A percentile compares a stretch with the other conserved stretches of the same genome.
phyloP scores from a whole-genome alignment of 2,113 vertebrate genomes.

The Aspidoscelis tigris region DNA sequence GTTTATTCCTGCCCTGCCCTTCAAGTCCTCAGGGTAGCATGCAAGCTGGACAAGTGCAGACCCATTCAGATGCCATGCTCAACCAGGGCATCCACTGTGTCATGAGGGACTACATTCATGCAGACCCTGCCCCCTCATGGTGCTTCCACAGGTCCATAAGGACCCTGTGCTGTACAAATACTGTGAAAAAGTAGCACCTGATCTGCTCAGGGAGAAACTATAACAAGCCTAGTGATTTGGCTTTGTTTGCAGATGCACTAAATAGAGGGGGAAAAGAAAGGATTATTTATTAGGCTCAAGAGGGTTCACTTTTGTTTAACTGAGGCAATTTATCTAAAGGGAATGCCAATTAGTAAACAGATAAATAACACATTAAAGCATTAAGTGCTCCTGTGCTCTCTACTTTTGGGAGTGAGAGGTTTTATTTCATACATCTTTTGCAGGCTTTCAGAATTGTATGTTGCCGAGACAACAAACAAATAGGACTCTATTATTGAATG shows the following conservation, averaged over 20 bases:
- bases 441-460: conserved; percentile 42
- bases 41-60: too few relatives aligned
- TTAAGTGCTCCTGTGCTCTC: conserved; percentile 42
- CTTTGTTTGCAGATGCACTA: neutral
- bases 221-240: neutral
- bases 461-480: neutral
- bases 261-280: conserved; percentile 32
- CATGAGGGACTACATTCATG: too few relatives aligned
- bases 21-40: too few relatives aligned
- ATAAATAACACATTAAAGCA: conserved; percentile 48
- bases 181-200: neutral
- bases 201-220: conserved; percentile 29
- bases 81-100: too few relatives aligned
- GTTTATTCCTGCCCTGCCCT: too few relatives aligned
- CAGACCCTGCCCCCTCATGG: too few relatives aligned
- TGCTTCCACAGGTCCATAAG: too few relatives aligned
- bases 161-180: too few relatives aligned
- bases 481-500: conserved; percentile 25
- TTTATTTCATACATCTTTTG: conserved; percentile 65
- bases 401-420: conserved; percentile 13
- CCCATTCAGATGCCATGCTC: too few relatives aligned
- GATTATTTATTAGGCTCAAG: conserved; percentile 23
- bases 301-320: conserved; percentile 36
- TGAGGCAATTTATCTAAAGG: conserved; percentile 41
- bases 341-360: conserved; percentile 48